These are phyloP conservation scores for Lampris megalopsis DNA, from an alignment of 2,113 vertebrate species.

Conservation along the genomic window DNA sequence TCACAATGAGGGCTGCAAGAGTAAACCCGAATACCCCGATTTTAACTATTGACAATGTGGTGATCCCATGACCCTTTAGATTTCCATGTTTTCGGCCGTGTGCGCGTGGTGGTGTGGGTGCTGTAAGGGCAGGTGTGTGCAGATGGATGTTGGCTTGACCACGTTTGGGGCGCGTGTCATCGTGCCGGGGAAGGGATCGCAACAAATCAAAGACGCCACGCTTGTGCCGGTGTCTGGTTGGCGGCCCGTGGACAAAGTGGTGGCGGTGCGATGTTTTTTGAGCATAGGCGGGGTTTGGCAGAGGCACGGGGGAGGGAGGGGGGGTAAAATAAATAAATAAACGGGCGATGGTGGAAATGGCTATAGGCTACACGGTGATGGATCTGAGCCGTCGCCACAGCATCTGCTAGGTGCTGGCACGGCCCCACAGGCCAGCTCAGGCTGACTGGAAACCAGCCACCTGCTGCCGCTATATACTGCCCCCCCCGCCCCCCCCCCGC, in stretches of 20 bases:
- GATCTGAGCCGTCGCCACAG: constrained; percentile 72
- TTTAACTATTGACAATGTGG: too few relatives aligned
- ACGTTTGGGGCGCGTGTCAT: too few relatives aligned
- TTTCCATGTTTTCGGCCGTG: background rate
- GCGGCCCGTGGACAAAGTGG: background rate
- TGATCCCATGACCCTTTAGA: too few relatives aligned
- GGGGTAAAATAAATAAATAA: constrained; percentile 23
- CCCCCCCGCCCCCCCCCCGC: constrained; percentile 7
- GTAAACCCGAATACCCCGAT: background rate
- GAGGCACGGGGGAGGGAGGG: constrained; percentile 1
- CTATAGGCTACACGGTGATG: constrained; percentile 58
- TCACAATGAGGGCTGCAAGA: constrained; percentile 19
- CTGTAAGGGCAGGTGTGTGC: background rate
- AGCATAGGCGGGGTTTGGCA: constrained; percentile 4
- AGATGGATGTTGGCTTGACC: too few relatives aligned
- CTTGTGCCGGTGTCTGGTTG: background rate
- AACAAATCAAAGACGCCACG: background rate
- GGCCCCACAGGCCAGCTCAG: constrained; percentile 50
- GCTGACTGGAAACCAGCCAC: constrained; percentile 65
- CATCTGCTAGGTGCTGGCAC: constrained; percentile 78
- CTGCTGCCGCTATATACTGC: constrained; percentile 45
- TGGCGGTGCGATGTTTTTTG: background rate
- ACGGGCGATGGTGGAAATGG: constrained; percentile 29
- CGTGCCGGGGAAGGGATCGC: background rate
- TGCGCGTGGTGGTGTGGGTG: background rate